A percentile compares a stretch with the other conserved stretches of the same genome.
phyloP scores from a whole-genome alignment of 2,797 vertebrate species.

The Lepus townsendii region DNA sequence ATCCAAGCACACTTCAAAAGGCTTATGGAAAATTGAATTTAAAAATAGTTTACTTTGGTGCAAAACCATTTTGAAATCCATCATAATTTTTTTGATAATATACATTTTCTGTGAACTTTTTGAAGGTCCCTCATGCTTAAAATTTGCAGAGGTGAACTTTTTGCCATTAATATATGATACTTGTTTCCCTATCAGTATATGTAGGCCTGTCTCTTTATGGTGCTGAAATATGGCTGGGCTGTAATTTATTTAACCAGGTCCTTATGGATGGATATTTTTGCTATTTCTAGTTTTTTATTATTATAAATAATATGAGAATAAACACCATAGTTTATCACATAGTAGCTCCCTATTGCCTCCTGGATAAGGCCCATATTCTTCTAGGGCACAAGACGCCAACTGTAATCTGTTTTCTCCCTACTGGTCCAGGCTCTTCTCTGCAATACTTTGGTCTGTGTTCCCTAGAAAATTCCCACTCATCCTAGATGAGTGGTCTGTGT shows the following conservation, averaged over 20 bases:
- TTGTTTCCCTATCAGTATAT: background rate
- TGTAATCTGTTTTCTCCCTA: background rate
- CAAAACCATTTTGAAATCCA: too few species aligned
- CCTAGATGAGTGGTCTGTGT: background rate
- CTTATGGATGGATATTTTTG: background rate
- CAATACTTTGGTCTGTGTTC: constrained; percentile 8
- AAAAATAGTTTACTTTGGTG: too few species aligned
- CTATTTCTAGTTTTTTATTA: constrained; percentile 25
- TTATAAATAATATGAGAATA: constrained; percentile 22
- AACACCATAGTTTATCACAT: background rate
- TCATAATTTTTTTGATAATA: too few species aligned
- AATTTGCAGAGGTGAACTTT: background rate
- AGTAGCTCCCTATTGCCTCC: background rate
- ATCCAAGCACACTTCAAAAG: background rate
- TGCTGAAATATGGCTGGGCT: background rate
- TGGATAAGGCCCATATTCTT: background rate
- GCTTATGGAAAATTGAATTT: too few species aligned
- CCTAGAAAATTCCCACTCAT: background rate
- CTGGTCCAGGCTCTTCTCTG: background rate
- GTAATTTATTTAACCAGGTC: constrained; percentile 30
- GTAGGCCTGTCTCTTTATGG: background rate
- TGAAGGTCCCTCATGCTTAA: background rate
- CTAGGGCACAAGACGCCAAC: background rate
- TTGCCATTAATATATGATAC: background rate
- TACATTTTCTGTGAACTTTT: too few species aligned